Evolutionary conservation across 2,888 invertebrate species (phyloP).

Genomic region (Apamea sordens): DNA sequence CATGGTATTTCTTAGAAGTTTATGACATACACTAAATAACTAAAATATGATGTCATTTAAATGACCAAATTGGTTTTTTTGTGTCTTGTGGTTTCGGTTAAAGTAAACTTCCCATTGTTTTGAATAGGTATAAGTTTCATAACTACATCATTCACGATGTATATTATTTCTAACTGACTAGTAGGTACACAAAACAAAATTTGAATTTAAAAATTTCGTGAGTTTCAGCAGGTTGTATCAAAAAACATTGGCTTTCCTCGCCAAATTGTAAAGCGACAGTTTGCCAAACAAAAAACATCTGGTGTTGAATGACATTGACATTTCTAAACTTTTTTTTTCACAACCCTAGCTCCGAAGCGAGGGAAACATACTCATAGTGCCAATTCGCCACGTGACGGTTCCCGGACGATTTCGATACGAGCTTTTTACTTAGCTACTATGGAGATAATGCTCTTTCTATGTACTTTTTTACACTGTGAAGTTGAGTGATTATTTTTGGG

Average conservation of each 20-base stretch:
- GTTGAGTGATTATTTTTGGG: conserved; percentile 67
- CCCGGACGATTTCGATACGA: conserved; percentile 75
- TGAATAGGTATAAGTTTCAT: background rate
- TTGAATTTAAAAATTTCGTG: background rate
- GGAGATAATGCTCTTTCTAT: conserved; percentile 82
- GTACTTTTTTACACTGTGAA: conserved; percentile 73
- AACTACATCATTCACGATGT: background rate
- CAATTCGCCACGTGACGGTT: conserved; percentile 85
- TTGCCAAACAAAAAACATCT: conserved; percentile 36
- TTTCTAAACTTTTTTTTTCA: conserved; percentile 51
- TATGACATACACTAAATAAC: conserved; percentile 48
- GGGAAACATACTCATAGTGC: conserved; percentile 80
- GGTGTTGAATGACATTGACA: conserved; percentile 43
- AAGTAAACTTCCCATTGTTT: conserved; percentile 2
- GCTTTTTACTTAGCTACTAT: conserved; percentile 73
- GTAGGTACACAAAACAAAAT: background rate
- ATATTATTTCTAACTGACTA: background rate
- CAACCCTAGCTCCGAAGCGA: conserved; percentile 65
- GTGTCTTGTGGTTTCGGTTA: conserved; percentile 25
- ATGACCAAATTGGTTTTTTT: conserved; percentile 21
- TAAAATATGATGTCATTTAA: conserved; percentile 52
- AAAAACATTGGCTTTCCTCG: conserved; percentile 2
- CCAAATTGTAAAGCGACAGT: background rate
- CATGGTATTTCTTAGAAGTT: conserved; percentile 49
- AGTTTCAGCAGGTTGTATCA: background rate